Percentiles rank a stretch among this genome's conserved stretches.
Conservation (phyloP, 1,140 invertebrate genomes). For the Zaprionus ornatus region DNA sequence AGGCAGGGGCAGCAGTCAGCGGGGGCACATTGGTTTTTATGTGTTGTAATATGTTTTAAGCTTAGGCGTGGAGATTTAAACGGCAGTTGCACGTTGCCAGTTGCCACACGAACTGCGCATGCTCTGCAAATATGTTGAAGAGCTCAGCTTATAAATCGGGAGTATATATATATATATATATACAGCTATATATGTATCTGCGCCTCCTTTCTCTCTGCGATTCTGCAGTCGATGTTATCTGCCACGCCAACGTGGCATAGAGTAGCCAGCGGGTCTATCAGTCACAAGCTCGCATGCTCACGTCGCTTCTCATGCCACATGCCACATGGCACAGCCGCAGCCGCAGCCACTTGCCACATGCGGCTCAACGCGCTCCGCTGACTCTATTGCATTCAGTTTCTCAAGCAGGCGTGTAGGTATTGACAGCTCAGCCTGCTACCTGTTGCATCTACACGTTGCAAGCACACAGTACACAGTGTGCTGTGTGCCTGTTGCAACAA, state of each 20-base stretch:
- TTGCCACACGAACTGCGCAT: constrained; percentile 2
- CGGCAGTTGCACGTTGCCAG: not conserved
- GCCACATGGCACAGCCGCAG: constrained; percentile 1
- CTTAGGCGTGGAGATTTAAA: constrained; percentile 33
- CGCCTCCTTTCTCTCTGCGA: not conserved
- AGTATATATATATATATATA: not conserved
- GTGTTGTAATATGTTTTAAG: constrained; percentile 33
- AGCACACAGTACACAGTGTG: constrained; percentile 49
- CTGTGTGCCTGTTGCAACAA: constrained; percentile 42
- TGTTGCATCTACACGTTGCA: constrained; percentile 52
- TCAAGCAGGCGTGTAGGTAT: constrained; percentile 76
- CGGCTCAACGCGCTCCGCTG: constrained; percentile 30
- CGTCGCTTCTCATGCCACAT: constrained; percentile 29
- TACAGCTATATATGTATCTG: not conserved
- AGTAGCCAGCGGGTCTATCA: constrained; percentile 33
- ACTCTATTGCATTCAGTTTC: constrained; percentile 33
- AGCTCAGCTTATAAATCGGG: not conserved
- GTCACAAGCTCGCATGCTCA: constrained; percentile 17
- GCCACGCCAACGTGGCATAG: not conserved
- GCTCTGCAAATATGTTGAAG: constrained; percentile 1
- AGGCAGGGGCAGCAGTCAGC: not conserved
- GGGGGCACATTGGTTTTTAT: constrained; percentile 26
- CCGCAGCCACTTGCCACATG: constrained; percentile 51
- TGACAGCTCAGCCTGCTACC: constrained; percentile 68
- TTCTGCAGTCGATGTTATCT: not conserved